Evolutionary conservation across 35 echinoderm and acorn worm species (phyloP).

Genomic region (Nesometra sesokonis): DNA sequence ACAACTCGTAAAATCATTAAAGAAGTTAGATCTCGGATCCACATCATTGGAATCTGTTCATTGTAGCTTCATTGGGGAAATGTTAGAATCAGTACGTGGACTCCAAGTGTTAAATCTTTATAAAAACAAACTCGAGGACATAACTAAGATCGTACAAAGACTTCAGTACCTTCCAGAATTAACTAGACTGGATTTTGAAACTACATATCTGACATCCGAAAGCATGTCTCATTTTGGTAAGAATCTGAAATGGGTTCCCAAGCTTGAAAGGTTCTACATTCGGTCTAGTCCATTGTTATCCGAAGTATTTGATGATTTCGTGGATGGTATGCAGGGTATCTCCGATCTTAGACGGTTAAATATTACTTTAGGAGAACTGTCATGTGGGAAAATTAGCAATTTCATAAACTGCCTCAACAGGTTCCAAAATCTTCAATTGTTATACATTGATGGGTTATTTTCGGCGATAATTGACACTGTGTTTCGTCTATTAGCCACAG

Average conservation of each 20-base stretch:
- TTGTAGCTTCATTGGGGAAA: not conserved
- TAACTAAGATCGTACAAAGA: not conserved
- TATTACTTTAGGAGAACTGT: not conserved
- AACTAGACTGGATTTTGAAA: not conserved
- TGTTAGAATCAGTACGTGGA: not conserved
- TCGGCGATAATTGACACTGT: not conserved
- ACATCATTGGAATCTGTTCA: not conserved
- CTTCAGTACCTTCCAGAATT: not conserved
- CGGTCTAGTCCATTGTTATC: not conserved
- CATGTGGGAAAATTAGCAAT: not conserved
- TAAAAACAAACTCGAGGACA: not conserved
- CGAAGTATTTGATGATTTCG: not conserved
- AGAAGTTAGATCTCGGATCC: not conserved
- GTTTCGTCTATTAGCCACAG: not conserved
- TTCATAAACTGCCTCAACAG: not conserved
- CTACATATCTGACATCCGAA: not conserved
- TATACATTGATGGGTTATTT: not conserved
- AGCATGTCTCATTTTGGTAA: not conserved
- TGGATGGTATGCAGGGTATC: not conserved
- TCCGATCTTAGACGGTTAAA: not conserved
- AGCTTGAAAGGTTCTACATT: not conserved
- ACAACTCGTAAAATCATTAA: not conserved
- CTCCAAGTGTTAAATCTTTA: not conserved
- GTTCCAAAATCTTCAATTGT: not conserved
- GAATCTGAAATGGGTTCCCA: not conserved